A percentile compares a stretch with the other conserved stretches of the same genome.
phyloP scores from a whole-genome alignment of 2,113 vertebrate genomes.

The Athene cunicularia region DNA sequence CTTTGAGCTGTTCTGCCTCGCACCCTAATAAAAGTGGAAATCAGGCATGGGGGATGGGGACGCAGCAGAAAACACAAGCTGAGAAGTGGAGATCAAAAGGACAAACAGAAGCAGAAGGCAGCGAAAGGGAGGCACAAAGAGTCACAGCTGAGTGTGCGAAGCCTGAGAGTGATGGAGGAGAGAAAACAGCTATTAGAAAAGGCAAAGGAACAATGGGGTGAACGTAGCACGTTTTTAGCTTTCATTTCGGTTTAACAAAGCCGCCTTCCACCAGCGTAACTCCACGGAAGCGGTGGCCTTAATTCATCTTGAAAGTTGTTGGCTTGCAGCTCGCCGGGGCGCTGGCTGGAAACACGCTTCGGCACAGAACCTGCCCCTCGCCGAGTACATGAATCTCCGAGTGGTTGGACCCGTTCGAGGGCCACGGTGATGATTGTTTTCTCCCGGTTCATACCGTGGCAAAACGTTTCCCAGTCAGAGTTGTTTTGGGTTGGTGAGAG shows the following conservation, averaged over 20 bases:
- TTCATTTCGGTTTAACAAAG: conserved; percentile 26
- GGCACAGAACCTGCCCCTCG: rapidly evolving
- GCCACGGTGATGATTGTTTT: rapidly evolving
- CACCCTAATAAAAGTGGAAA: conserved; percentile 62
- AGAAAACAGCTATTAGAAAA: conserved; percentile 34
- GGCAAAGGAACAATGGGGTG: conserved; percentile 9
- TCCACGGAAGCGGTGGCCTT: neutral
- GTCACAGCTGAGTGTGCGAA: conserved; percentile 47
- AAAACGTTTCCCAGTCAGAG: neutral
- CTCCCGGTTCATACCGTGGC: rapidly evolving
- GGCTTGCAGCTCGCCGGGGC: neutral
- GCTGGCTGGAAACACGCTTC: neutral
- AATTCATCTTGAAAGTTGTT: neutral
- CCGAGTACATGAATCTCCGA: rapidly evolving
- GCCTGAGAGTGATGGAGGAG: conserved; percentile 1
- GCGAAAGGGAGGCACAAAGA: conserved; percentile 57
- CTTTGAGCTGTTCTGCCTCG: conserved; percentile 41
- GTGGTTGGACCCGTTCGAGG: rapidly evolving
- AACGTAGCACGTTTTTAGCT: neutral
- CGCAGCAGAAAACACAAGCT: conserved; percentile 29
- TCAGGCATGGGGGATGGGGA: conserved; percentile 26
- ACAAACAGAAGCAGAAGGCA: conserved; percentile 67
- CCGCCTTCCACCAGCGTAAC: neutral
- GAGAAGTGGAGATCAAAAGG: conserved; percentile 69
- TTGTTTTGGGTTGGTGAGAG: neutral